Percentiles rank a stretch among this genome's conserved stretches.
Evolutionary conservation across 2,113 vertebrate genomes (phyloP).

Genomic region (Anas platyrhynchos): DNA sequence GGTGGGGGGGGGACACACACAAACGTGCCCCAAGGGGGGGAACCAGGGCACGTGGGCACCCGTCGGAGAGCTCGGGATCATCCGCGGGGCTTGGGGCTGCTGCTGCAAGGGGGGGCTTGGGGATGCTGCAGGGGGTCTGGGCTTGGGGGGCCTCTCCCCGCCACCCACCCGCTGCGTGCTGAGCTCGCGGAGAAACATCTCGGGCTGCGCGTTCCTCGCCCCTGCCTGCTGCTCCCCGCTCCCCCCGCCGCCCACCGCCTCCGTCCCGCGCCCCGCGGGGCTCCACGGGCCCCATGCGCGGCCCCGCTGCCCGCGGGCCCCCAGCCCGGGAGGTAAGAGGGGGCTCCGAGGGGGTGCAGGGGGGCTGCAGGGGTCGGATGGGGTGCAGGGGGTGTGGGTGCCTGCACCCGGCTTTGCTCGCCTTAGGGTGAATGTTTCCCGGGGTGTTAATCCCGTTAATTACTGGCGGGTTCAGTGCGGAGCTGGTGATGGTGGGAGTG

Average conservation of each 20-base stretch:
- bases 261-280: not conserved
- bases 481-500: no score
- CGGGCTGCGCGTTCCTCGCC: not conserved
- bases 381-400: not conserved
- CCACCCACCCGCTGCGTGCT: accelerated
- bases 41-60: not conserved
- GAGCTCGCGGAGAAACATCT: not conserved
- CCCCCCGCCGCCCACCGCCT: not conserved
- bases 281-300: not conserved
- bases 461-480: not conserved
- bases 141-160: accelerated
- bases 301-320: not conserved
- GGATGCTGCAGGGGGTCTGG: no score
- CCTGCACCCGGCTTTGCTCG: not conserved
- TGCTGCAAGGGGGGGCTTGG: not conserved
- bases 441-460: not conserved
- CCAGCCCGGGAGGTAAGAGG: slow-evolving; percentile 9
- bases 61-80: not conserved
- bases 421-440: not conserved
- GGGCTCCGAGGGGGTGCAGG: not conserved
- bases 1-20: not conserved
- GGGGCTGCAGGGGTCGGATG: not conserved
- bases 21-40: not conserved
- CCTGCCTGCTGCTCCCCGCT: not conserved
- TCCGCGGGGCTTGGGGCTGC: not conserved